These are phyloP conservation scores for Helogale parvula DNA, from an alignment of 2,113 vertebrate species.

Conservation along the genomic window DNA sequence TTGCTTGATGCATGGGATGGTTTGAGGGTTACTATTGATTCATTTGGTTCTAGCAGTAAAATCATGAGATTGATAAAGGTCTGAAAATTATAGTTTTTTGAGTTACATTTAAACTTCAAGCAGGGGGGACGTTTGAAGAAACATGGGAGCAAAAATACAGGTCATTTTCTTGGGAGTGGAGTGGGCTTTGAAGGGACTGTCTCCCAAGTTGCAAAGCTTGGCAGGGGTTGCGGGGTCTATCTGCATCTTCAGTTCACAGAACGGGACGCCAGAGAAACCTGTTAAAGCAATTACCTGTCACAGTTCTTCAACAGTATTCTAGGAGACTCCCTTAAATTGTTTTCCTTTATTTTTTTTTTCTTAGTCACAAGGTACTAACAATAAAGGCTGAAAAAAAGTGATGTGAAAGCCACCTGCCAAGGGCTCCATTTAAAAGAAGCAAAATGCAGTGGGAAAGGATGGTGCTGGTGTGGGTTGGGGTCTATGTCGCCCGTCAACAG, in stretches of 20 bases:
- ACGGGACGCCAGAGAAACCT: not conserved
- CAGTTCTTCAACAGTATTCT: not conserved
- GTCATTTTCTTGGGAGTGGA: not conserved
- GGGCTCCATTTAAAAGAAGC: not conserved
- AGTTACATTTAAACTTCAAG: slow-evolving; percentile 44
- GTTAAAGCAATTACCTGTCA: not conserved
- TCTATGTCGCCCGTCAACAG: accelerated
- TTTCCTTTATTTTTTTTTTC: not conserved
- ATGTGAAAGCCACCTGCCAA: not conserved
- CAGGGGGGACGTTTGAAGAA: not conserved
- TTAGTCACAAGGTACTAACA: not conserved
- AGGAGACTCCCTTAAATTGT: not conserved
- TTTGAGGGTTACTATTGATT: slow-evolving; percentile 58
- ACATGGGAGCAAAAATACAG: not conserved
- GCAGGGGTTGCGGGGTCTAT: not conserved
- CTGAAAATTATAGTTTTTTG: not conserved
- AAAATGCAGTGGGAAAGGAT: not conserved
- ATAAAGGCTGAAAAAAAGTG: not conserved
- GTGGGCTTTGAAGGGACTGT: not conserved
- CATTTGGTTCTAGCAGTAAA: slow-evolving; percentile 56
- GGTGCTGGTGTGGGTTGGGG: accelerated
- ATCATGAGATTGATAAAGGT: not conserved
- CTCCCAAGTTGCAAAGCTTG: not conserved
- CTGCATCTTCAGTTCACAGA: not conserved
- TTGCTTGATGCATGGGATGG: slow-evolving; percentile 33